Evolutionary conservation across 2,888 invertebrate genomes (phyloP), one percentile per base, ranked within the genome.

Genomic region (Cyclophora punctaria): DNA sequence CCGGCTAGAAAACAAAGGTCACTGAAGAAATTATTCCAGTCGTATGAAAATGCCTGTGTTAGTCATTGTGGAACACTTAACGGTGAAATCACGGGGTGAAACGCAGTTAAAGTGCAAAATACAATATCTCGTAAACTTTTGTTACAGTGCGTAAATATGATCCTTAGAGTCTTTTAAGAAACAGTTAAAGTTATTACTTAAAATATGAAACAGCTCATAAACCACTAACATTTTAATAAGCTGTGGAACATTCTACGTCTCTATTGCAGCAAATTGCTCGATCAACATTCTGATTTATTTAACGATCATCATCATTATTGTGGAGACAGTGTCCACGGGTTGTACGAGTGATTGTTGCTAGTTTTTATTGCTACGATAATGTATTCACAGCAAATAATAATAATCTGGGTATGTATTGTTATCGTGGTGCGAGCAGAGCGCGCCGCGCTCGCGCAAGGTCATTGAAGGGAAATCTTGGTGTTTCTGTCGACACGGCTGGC

Each of bases 381-480:
- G 69, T 67, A 63, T 59, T 61, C 60, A 44, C 33, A 44, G 42
- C 55, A 64, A 71, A 71, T 69, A 66, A 66, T 62, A 20, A 60
- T 57, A 63, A 67, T 66, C 63, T 69, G 60, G 63, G 66, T 57
- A 68, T 65, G 60, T 61, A 71, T 73, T 77, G 73, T 78, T 78
- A 75, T 77, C 69, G 73, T 64, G 64, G 61, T 66, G 71, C 64
- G 70, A 71, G 69, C 66, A 72, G 70, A 71, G 69, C 66, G 72
- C 67, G 64, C 67, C 64, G 75, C 68, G 70, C 69, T 62, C 66
- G 71, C 69, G 70, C 86, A 87, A 87, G 87, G 88, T 83, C 84
- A 78, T 75, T 73, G 80, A 85, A 79, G 86, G 87, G 83, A 87
- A 87, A 87, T 79, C 76, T 78, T 75, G 75, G 73, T 69, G 69